Base-by-base conservation (phyloP, 2,888 invertebrate genomes). In the Athrips mouffetella region DNA sequence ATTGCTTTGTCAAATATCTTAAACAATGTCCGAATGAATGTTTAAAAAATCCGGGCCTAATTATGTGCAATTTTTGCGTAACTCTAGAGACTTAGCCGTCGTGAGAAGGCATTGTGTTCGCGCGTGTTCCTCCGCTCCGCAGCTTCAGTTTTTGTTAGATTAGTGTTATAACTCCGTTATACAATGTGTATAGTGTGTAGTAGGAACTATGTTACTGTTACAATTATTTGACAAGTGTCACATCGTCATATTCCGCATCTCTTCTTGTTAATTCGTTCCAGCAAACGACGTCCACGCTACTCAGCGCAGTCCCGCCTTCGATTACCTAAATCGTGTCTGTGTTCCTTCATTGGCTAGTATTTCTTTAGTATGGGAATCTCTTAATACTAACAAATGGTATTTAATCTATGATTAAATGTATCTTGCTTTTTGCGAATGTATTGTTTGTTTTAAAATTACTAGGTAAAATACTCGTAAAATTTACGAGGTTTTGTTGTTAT, bases 11-110 rank as follows among this genome's bases (percentile, higher is more conserved):
- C 73, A 69, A 70, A 71, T 68, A 65, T 64, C 57, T 64, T 39
- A 62, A 53, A 70, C 73, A 77, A 72, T 76, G 76, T 77, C 70
- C 73, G 70, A 74, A 72, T 70, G 65, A 51, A 47, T 51, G 47
- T 51, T 67, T 66, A 69, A 72, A 65, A 73, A 73, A 74, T 68
- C 62, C 58, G 62, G 63, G 63, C 56, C 65, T 80, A 80, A 81
- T 81, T 78, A 74, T 62, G 65, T 61, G 63, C 63, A 60, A 64
- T 67, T 71, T 75, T 82, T 82, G 78, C 82, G 83, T 76, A 82
- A 83, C 72, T 54, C 62, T 52, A 58, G 49, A 60, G 62, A 62
- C 59, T 65, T 60, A 56, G 60, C 59, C 55, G 57, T 41, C 74
- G 74, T 75, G 75, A 60, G 73, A 76, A 67, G 53, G 51, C 65